Percentiles rank a stretch among this genome's conserved stretches.
These are phyloP conservation scores for Laticauda colubrina DNA, from an alignment of 2,113 vertebrate genomes.

Conservation along the genomic window DNA sequence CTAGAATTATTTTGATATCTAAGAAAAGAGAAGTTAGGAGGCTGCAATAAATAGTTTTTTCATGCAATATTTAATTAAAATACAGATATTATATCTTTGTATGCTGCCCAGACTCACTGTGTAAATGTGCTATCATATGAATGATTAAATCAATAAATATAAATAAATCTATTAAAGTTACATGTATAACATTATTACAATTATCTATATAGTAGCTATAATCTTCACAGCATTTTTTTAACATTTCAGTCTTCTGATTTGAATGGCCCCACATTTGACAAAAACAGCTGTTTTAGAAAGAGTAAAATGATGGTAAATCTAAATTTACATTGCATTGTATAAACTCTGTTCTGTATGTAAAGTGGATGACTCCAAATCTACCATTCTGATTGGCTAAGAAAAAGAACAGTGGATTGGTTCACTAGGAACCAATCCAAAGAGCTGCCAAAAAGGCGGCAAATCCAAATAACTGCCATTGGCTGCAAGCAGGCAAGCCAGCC, in stretches of 20 bases:
- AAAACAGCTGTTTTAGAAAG: neutral
- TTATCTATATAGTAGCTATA: neutral
- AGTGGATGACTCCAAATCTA: no score
- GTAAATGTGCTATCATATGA: neutral
- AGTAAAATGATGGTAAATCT: neutral
- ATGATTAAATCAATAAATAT: neutral
- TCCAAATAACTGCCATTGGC: no score
- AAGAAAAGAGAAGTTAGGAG: neutral
- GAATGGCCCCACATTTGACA: neutral
- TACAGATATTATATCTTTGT: conserved; percentile 15
- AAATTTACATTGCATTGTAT: neutral
- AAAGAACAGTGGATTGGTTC: no score
- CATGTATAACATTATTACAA: neutral
- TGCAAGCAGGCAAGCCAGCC: no score
- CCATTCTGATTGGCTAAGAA: no score
- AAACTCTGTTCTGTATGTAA: no score
- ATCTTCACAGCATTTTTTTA: neutral
- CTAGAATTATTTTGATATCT: conserved; percentile 28
- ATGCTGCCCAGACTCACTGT: neutral
- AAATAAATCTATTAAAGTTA: conserved; percentile 11
- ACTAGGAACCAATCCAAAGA: no score
- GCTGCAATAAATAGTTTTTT: neutral
- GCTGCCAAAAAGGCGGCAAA: no score
- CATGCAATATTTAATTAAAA: conserved; percentile 10
- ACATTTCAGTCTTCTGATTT: neutral